Evolutionary conservation across 1,140 invertebrate species (phyloP), one percentile per base, ranked within the genome.

Genomic region (Manduca sexta): DNA sequence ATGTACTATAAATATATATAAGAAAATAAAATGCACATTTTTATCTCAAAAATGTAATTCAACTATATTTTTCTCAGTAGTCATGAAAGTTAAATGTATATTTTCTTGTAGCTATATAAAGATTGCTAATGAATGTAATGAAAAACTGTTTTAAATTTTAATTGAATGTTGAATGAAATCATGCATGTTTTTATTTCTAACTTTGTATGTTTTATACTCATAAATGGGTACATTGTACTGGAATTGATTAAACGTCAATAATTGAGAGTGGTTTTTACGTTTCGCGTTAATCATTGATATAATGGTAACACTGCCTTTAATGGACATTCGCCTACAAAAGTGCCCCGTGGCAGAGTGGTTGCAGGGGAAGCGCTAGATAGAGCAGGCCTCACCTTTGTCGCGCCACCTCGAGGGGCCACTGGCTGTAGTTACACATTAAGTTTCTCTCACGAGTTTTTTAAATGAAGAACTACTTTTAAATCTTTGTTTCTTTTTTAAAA

Each of bases 311-410:
- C 18, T 16, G 16, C 18, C 7, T 13, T 48, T 58, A 63, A 69
- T 71, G 60, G 60, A 71, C 68, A 63, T 71, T 65, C 56, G 60
- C 56, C 57, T 57, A 49, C 57, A 65, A 71, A 64, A 74, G 64
- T 60, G 50, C 44, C 45, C 50, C 41, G 55, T 35, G 48, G 52
- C 47, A 45, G 59, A 64, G 60, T 61, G 53, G 57, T 55, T 56
- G 43, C 21, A 55, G 59, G 62, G 57, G 56, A 52, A 51, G 53
- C 56, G 45, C 57, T 52, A 69, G 65, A 74, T 68, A 74, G 60
- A 52, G 68, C 65, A 69, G 58, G 60, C 56, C 45, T 48, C 47
- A 61, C 59, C 62, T 69, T 74, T 71, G 68, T 70, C 61, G 62
- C 56, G 37, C 41, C 45, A 30, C 46, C 61, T 56, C 62, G 42